These are phyloP conservation scores for Tipula confusa DNA, from an alignment of 2,888 invertebrate species.

Conservation along the genomic window DNA sequence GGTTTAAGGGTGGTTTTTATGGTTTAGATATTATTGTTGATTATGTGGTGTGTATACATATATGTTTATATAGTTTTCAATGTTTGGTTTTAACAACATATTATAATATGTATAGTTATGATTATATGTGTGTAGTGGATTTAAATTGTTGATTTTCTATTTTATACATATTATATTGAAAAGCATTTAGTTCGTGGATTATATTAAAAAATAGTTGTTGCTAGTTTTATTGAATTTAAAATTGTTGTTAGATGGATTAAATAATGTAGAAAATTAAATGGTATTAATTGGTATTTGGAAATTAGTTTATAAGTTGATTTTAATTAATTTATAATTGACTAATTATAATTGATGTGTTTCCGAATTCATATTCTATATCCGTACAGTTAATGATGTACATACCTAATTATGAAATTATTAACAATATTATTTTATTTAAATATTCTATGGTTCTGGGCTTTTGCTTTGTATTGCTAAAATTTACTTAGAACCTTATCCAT, in stretches of 20 bases:
- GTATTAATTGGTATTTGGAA: neutral
- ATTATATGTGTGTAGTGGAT: neutral
- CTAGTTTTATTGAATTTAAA: neutral
- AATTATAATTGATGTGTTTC: neutral
- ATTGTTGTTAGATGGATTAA: neutral
- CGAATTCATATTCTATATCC: neutral
- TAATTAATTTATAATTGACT: neutral
- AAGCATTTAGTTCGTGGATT: conserved; percentile 25
- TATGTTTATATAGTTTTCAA: too few species aligned
- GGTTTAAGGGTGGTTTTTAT: neutral
- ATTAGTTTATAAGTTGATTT: neutral
- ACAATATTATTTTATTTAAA: too few species aligned
- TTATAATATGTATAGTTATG: neutral
- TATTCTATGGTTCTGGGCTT: too few species aligned
- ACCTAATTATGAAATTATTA: too few species aligned
- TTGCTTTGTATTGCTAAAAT: too few species aligned
- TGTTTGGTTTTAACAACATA: neutral
- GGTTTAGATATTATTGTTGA: conserved; percentile 5
- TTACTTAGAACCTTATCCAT: too few species aligned
- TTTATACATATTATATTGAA: neutral
- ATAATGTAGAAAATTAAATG: conserved; percentile 16
- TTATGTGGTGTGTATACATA: neutral
- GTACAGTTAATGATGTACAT: too few species aligned
- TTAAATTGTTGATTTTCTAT: neutral
- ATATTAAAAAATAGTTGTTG: neutral